A percentile compares a stretch with the other conserved stretches of the same genome.
Conservation (phyloP, 2,888 invertebrate species). For the Tetragonisca angustula region DNA sequence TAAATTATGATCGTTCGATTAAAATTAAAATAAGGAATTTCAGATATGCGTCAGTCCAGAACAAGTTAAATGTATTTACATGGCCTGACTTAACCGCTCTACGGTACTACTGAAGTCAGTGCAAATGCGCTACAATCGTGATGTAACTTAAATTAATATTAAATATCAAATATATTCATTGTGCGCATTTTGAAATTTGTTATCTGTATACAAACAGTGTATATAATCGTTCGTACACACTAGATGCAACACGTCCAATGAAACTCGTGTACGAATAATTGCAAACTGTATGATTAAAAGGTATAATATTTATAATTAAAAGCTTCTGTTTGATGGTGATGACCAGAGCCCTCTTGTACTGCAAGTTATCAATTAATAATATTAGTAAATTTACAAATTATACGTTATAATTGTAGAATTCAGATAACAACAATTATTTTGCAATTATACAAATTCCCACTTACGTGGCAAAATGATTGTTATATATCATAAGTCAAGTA, state of each 20-base stretch:
- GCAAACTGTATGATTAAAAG: neutral
- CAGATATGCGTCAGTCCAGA: neutral
- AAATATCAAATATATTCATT: neutral
- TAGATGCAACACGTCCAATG: neutral
- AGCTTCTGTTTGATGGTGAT: neutral
- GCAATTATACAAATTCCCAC: neutral
- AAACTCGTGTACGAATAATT: neutral
- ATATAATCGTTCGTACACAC: no score
- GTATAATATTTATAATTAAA: neutral
- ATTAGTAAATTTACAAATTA: neutral
- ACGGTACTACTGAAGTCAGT: neutral
- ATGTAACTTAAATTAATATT: slow-evolving; percentile 4
- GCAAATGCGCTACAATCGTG: neutral
- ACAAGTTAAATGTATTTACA: neutral
- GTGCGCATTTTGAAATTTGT: neutral
- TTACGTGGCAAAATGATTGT: neutral
- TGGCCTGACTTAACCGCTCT: neutral
- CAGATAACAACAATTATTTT: neutral
- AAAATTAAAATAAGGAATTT: neutral
- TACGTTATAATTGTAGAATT: neutral
- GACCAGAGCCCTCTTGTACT: neutral
- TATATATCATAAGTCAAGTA: neutral
- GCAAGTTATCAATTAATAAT: neutral
- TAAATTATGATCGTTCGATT: neutral
- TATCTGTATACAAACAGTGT: neutral